Evolutionary conservation across 2,888 invertebrate genomes (phyloP).

Genomic region (Polydrusus tereticollis): DNA sequence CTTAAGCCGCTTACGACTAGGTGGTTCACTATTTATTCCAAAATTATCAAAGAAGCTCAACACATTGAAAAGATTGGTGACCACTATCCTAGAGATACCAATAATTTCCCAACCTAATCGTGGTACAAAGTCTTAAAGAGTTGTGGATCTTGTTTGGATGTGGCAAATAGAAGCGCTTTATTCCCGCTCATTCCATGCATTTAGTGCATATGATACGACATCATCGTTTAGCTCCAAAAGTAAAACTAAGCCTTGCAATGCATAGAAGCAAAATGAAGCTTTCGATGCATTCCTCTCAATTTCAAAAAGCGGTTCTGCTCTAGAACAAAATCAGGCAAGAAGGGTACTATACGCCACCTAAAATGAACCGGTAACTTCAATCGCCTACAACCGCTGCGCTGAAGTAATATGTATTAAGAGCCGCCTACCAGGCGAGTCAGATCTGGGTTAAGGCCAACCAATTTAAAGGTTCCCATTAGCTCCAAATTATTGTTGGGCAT

Average conservation of each 20-base stretch:
- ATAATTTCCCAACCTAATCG: too few relatives aligned
- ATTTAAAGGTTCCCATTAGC: not conserved
- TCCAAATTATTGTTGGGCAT: not conserved
- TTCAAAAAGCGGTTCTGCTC: not conserved
- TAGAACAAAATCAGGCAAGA: not conserved
- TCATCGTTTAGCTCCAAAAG: not conserved
- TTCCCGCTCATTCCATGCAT: slow-evolving; percentile 5
- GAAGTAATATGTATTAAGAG: not conserved
- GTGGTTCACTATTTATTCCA: too few relatives aligned
- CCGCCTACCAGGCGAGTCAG: not conserved
- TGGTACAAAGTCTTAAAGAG: too few relatives aligned
- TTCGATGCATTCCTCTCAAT: not conserved
- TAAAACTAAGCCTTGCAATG: not conserved
- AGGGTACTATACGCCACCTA: not conserved
- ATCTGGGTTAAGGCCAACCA: not conserved
- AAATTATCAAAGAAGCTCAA: too few relatives aligned
- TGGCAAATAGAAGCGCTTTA: not conserved
- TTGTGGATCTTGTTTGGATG: not conserved
- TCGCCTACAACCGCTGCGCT: not conserved
- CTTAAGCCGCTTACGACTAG: too few relatives aligned
- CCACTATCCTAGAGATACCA: too few relatives aligned
- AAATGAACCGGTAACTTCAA: not conserved
- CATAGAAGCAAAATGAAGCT: not conserved
- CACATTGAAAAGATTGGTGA: too few relatives aligned
- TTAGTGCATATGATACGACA: slow-evolving; percentile 5